phyloP scores from a whole-genome alignment of 2,888 invertebrate species.

The Philhelius pedissequus region DNA sequence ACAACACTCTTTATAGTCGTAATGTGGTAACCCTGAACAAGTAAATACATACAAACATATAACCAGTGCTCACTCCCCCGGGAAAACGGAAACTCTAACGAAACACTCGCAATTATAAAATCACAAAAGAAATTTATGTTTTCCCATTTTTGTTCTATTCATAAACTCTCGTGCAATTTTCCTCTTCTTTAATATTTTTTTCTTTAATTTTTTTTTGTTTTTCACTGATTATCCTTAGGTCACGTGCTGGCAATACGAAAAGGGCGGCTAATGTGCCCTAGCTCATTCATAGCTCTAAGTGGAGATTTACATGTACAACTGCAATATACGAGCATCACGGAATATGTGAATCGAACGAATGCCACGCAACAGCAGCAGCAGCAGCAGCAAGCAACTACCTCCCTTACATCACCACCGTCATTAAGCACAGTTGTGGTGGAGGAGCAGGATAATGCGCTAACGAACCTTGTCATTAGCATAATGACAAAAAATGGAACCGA shows the following conservation, averaged over 20 bases:
- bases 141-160: conserved; percentile 20
- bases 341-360: conserved; percentile 79
- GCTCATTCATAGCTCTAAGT: conserved; percentile 87
- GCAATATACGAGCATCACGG: conserved; percentile 74
- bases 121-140: conserved; percentile 65
- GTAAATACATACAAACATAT: too few relatives aligned
- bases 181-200: conserved; percentile 47
- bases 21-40: conserved; percentile 52
- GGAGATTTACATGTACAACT: conserved; percentile 89
- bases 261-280: conserved; percentile 84
- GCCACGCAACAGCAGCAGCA: conserved; percentile 74
- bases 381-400: not conserved
- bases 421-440: conserved; percentile 22
- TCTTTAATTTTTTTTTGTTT: conserved; percentile 9
- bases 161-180: conserved; percentile 16
- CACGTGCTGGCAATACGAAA: conserved; percentile 77
- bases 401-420: not conserved
- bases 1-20: not conserved
- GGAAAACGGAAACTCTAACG: conserved; percentile 50
- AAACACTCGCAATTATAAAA: conserved; percentile 67
- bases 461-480: conserved; percentile 68
- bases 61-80: not conserved
- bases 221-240: conserved; percentile 72
- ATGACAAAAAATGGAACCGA: conserved; percentile 72
- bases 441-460: conserved; percentile 63